These are phyloP conservation scores for Aplidium turbinatum DNA, from an alignment of 23 tunicate species.

Conservation along the genomic window DNA sequence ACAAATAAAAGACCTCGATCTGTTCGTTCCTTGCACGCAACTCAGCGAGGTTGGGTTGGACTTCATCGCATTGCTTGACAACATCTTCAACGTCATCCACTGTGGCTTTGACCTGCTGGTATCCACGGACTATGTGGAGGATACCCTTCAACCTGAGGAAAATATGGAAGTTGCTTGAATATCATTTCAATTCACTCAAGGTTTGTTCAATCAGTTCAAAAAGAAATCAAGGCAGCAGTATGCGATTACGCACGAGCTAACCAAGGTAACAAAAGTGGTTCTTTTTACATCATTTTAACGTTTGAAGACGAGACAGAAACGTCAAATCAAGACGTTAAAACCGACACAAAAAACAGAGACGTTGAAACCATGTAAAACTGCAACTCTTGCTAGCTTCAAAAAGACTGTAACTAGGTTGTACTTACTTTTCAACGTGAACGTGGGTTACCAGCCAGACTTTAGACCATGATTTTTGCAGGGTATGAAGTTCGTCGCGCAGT, in stretches of 20 bases:
- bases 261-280: too few species aligned
- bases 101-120: constrained; percentile 29
- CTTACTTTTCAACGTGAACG: constrained; percentile 76
- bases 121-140: constrained; percentile 38
- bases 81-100: constrained; percentile 25
- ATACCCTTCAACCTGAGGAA: constrained; percentile 63
- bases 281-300: too few species aligned
- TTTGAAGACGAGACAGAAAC: too few species aligned
- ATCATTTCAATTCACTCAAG: not conserved
- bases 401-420: too few species aligned
- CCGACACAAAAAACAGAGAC: too few species aligned
- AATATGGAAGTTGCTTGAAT: not conserved
- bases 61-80: not conserved
- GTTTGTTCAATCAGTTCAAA: not conserved
- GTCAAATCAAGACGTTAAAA: too few species aligned
- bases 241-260: too few species aligned
- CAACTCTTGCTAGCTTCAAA: too few species aligned
- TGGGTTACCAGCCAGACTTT: constrained; percentile 75
- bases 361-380: too few species aligned
- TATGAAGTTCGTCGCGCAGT: constrained; percentile 57
- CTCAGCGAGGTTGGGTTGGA: not conserved
- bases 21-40: constrained; percentile 19
- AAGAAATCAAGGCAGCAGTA: not conserved
- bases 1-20: too few species aligned
- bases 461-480: constrained; percentile 66